phyloP scores from a whole-genome alignment of 1,140 invertebrate genomes.

The Doryteuthis pealeii region DNA sequence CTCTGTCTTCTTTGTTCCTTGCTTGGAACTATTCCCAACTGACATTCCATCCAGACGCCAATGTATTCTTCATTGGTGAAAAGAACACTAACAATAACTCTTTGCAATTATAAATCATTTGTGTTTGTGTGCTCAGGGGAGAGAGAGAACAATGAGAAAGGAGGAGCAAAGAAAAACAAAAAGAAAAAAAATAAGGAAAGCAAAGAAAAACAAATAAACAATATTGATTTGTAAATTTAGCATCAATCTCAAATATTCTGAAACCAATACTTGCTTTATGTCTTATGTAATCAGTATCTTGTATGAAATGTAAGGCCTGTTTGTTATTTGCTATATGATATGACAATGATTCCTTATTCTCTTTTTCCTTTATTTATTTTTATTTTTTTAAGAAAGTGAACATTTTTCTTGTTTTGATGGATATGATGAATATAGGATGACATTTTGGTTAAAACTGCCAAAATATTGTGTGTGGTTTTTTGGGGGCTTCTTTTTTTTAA shows the following conservation, averaged over 20 bases:
- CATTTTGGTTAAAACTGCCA: too few species aligned
- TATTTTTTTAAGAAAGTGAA: too few species aligned
- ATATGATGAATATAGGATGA: too few species aligned
- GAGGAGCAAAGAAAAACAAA: background rate
- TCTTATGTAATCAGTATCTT: background rate
- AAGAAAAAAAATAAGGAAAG: background rate
- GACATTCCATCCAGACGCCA: slow-evolving; percentile 7
- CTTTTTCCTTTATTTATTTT: too few species aligned
- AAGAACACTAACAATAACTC: slow-evolving; percentile 7
- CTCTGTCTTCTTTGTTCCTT: background rate
- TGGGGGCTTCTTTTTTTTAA: too few species aligned
- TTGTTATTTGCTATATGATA: too few species aligned
- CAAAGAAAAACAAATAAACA: slow-evolving; percentile 1
- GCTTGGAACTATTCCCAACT: slow-evolving; percentile 3
- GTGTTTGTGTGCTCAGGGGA: slow-evolving; percentile 2
- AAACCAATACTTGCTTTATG: slow-evolving; percentile 6
- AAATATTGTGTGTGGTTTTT: too few species aligned
- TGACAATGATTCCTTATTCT: too few species aligned
- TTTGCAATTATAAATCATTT: slow-evolving; percentile 9
- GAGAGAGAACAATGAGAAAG: background rate
- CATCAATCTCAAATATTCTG: slow-evolving; percentile 4
- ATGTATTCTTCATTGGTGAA: slow-evolving; percentile 6
- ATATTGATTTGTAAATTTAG: slow-evolving; percentile 2
- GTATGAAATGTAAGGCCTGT: too few species aligned
- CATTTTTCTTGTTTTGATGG: too few species aligned